Evolutionary conservation across 2,888 invertebrate genomes (phyloP).

Genomic region (Bruchidius siliquastri): DNA sequence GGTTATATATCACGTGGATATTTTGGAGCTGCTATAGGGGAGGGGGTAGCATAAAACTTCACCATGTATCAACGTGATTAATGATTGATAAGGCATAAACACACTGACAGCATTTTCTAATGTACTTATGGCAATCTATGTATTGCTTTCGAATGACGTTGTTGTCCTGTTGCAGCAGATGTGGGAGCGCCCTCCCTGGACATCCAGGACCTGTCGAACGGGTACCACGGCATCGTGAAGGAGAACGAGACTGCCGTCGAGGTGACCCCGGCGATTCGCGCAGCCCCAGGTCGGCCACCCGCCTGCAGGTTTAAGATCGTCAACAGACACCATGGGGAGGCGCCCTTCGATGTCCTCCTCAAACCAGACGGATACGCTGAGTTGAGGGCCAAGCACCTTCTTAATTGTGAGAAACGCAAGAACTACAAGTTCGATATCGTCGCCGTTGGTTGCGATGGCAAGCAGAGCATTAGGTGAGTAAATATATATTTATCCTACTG

Average conservation of each 20-base stretch:
- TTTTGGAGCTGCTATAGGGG: too few relatives aligned
- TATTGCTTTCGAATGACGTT: too few relatives aligned
- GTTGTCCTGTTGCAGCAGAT: slow-evolving; percentile 45
- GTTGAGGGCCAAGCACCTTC: slow-evolving; percentile 72
- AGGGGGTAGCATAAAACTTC: too few relatives aligned
- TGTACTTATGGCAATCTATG: too few relatives aligned
- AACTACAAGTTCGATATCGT: slow-evolving; percentile 96
- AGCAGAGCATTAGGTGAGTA: slow-evolving; percentile 53
- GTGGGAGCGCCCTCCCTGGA: slow-evolving; percentile 60
- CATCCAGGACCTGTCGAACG: slow-evolving; percentile 75
- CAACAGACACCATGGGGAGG: slow-evolving; percentile 89
- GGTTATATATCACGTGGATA: too few relatives aligned
- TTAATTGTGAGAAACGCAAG: slow-evolving; percentile 90
- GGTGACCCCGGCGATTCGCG: slow-evolving; percentile 86
- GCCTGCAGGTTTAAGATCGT: slow-evolving; percentile 81
- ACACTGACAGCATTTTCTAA: too few relatives aligned
- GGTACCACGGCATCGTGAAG: slow-evolving; percentile 87
- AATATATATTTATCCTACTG: background rate
- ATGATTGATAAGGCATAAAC: too few relatives aligned
- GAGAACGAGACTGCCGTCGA: slow-evolving; percentile 91
- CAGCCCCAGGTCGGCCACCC: slow-evolving; percentile 48
- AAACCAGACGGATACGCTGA: slow-evolving; percentile 70
- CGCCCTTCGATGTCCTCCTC: slow-evolving; percentile 65
- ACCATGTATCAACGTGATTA: too few relatives aligned
- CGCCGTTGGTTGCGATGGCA: slow-evolving; percentile 86